These are phyloP conservation scores for Orthosia cruda DNA, from an alignment of 2,888 invertebrate genomes.

Conservation along the genomic window DNA sequence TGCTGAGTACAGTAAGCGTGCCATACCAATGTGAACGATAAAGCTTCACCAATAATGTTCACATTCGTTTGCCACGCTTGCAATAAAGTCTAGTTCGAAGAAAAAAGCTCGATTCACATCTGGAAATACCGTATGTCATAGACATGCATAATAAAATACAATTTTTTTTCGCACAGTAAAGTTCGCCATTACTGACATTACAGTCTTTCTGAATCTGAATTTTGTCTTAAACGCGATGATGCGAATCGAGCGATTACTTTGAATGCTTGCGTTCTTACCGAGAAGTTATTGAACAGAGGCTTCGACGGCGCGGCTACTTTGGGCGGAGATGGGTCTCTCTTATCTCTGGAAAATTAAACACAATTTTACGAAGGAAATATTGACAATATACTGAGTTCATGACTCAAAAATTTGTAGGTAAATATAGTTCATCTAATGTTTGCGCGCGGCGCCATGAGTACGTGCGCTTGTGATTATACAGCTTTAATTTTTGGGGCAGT, in stretches of 20 bases:
- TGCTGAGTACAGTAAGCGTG: neutral
- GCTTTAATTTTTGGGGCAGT: too few relatives aligned
- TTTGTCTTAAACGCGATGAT: too few relatives aligned
- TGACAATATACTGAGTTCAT: neutral
- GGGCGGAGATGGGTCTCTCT: conserved; percentile 91
- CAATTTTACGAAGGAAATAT: neutral
- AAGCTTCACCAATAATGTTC: neutral
- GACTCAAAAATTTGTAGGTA: neutral
- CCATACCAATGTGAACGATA: neutral
- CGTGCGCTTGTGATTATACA: too few relatives aligned
- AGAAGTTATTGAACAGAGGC: conserved; percentile 73
- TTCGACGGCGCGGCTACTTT: conserved; percentile 88
- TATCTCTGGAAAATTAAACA: conserved; percentile 26
- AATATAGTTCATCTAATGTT: too few relatives aligned
- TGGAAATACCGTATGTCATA: neutral
- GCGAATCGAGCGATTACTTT: neutral
- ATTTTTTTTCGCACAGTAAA: too few relatives aligned
- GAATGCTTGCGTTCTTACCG: conserved; percentile 66
- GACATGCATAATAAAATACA: neutral
- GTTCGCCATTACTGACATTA: too few relatives aligned
- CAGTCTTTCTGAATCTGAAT: too few relatives aligned
- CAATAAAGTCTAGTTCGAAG: neutral
- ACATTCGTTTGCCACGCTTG: neutral
- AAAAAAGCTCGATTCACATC: conserved; percentile 11
- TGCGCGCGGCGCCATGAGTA: too few relatives aligned